A percentile compares a stretch with the other conserved stretches of the same genome.
These are phyloP conservation scores for Aspidapion aeneum DNA, from an alignment of 2,888 invertebrate species.

Conservation along the genomic window DNA sequence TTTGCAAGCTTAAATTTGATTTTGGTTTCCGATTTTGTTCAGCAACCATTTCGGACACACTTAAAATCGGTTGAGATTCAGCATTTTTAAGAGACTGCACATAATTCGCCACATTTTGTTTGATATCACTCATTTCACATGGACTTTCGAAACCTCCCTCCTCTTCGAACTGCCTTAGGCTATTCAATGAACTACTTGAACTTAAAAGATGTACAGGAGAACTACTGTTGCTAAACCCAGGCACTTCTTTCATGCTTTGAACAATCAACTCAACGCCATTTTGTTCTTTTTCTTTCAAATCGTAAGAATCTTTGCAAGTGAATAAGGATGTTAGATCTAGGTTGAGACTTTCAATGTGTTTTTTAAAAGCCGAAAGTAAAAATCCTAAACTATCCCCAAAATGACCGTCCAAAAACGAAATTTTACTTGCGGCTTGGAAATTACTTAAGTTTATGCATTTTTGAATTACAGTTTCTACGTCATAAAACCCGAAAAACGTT, in stretches of 20 bases:
- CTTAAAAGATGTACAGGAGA: conserved; percentile 43
- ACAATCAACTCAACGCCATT: conserved; percentile 36
- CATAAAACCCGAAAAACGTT: conserved; percentile 45
- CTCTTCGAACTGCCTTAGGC: conserved; percentile 47
- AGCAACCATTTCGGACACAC: conserved; percentile 39
- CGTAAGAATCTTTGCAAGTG: conserved; percentile 32
- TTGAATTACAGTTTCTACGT: conserved; percentile 42
- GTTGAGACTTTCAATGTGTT: conserved; percentile 38
- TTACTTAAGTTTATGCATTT: conserved; percentile 44
- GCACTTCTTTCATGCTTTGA: conserved; percentile 33
- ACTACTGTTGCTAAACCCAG: conserved; percentile 28
- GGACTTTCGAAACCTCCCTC: conserved; percentile 48
- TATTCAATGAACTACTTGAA: conserved; percentile 46
- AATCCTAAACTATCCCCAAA: conserved; percentile 47
- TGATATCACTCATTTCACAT: conserved; percentile 42
- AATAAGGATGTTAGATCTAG: conserved; percentile 35
- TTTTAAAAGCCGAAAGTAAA: conserved; percentile 44
- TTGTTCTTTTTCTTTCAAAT: conserved; percentile 33
- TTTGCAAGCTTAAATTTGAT: conserved; percentile 6
- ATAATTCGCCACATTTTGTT: conserved; percentile 44
- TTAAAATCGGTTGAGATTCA: conserved; percentile 38
- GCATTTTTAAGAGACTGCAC: conserved; percentile 43
- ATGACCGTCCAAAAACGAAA: conserved; percentile 45
- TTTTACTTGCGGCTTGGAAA: conserved; percentile 47
- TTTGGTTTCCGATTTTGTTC: conserved; percentile 20